A percentile compares a stretch with the other conserved stretches of the same genome.
These are phyloP conservation scores for Apantesis nais DNA, from an alignment of 2,888 invertebrate species.

Conservation along the genomic window DNA sequence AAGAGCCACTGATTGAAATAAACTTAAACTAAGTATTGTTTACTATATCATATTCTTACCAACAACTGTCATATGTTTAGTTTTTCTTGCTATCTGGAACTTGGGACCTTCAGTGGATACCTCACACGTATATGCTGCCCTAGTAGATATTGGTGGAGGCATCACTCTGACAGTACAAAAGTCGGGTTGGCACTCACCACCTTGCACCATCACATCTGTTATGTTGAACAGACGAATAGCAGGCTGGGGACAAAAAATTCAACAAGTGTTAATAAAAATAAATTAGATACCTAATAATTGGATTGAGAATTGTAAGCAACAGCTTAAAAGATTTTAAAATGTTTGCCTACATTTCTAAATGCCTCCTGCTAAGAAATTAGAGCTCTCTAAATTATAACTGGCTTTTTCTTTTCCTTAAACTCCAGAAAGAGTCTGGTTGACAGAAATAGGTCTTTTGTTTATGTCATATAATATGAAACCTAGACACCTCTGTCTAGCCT, in stretches of 20 bases:
- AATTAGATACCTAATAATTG: background rate
- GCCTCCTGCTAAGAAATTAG: too few relatives aligned
- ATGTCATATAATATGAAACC: too few relatives aligned
- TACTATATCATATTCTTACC: constrained; percentile 59
- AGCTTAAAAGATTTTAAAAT: background rate
- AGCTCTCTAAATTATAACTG: too few relatives aligned
- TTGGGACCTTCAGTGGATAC: constrained; percentile 80
- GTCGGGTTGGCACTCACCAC: constrained; percentile 71
- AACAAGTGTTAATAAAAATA: background rate
- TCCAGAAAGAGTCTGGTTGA: too few relatives aligned
- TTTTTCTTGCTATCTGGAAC: constrained; percentile 77
- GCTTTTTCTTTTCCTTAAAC: too few relatives aligned
- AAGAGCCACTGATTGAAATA: background rate
- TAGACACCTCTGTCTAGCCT: too few relatives aligned
- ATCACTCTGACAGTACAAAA: constrained; percentile 76
- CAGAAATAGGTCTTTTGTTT: too few relatives aligned
- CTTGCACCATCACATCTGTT: constrained; percentile 76
- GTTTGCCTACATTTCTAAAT: background rate
- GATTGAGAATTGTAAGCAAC: background rate
- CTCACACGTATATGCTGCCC: constrained; percentile 78
- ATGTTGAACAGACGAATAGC: constrained; percentile 77
- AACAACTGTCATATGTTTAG: constrained; percentile 81
- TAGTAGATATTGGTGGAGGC: constrained; percentile 74
- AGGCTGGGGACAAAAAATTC: constrained; percentile 60
- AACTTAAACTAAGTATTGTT: background rate